A percentile compares a stretch with the other conserved stretches of the same genome.
Evolutionary conservation across 2,888 invertebrate species (phyloP).

Genomic region (Tetranychus piercei): DNA sequence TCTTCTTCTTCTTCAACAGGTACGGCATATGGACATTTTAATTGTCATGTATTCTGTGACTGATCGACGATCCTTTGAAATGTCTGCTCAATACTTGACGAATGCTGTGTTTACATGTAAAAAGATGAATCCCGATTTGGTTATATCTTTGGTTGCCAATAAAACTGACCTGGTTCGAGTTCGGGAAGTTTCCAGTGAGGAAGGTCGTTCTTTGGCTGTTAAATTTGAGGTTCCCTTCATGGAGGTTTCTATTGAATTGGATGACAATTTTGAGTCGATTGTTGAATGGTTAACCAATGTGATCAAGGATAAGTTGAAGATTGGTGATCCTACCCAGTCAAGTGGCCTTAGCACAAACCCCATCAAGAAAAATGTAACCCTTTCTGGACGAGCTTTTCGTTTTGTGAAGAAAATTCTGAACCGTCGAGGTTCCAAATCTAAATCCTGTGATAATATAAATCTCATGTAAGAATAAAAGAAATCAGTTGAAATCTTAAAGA

Average conservation of each 20-base stretch:
- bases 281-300: conserved; percentile 5
- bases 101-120: conserved; percentile 2
- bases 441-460: conserved; percentile 11
- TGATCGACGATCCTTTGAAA: conserved; percentile 10
- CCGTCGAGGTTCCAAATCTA: conserved; percentile 1
- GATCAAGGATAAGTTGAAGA: conserved; percentile 10
- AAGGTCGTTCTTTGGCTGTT: conserved; percentile 1
- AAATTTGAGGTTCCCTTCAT: conserved; percentile 11
- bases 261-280: conserved; percentile 1
- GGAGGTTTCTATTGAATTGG: conserved; percentile 9
- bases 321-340: background rate
- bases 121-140: background rate
- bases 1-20: background rate
- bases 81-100: conserved; percentile 12
- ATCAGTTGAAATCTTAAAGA: background rate
- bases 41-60: conserved; percentile 9
- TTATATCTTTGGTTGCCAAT: conserved; percentile 3
- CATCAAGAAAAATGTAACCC: background rate
- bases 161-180: conserved; percentile 10
- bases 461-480: background rate
- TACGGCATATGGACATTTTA: background rate
- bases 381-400: background rate
- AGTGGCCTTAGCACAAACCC: background rate
- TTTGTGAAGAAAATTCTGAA: background rate
- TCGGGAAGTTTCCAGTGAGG: background rate